phyloP scores from a whole-genome alignment of 2,113 vertebrate genomes.

The Forbesichthys agassizii region DNA sequence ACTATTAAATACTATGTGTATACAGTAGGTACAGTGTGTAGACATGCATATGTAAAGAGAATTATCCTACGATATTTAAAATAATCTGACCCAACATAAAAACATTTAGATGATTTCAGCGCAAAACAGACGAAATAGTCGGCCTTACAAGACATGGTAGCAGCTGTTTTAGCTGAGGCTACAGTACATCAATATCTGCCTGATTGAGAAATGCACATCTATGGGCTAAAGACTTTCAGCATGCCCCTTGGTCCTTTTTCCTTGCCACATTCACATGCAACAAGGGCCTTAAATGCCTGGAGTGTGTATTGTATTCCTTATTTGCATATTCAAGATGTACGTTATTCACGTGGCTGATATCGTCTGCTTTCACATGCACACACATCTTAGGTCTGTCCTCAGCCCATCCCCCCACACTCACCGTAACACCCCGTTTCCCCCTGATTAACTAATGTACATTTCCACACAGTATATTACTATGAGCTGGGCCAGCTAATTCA shows the following conservation, averaged over 20 bases:
- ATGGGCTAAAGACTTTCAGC: slow-evolving; percentile 49
- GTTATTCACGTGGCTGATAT: slow-evolving; percentile 77
- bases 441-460: slow-evolving; percentile 79
- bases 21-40: no score
- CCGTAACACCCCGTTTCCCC: slow-evolving; percentile 32
- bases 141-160: no score
- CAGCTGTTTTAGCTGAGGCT: no score
- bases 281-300: slow-evolving; percentile 23
- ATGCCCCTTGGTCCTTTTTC: slow-evolving; percentile 57
- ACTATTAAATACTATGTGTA: no score
- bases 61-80: no score
- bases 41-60: no score
- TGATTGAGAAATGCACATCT: slow-evolving; percentile 47
- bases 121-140: background rate
- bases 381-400: slow-evolving; percentile 68
- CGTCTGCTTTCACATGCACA: slow-evolving; percentile 69
- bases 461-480: slow-evolving; percentile 68
- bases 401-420: slow-evolving; percentile 65
- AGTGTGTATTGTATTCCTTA: slow-evolving; percentile 64
- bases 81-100: slow-evolving; percentile 7
- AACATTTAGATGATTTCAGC: slow-evolving; percentile 32
- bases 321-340: slow-evolving; percentile 81
- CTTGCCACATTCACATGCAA: slow-evolving; percentile 62
- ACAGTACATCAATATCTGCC: slow-evolving; percentile 35
- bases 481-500: slow-evolving; percentile 89